Evolutionary conservation across 2,113 vertebrate species (phyloP).

Genomic region (Carollia perspicillata): DNA sequence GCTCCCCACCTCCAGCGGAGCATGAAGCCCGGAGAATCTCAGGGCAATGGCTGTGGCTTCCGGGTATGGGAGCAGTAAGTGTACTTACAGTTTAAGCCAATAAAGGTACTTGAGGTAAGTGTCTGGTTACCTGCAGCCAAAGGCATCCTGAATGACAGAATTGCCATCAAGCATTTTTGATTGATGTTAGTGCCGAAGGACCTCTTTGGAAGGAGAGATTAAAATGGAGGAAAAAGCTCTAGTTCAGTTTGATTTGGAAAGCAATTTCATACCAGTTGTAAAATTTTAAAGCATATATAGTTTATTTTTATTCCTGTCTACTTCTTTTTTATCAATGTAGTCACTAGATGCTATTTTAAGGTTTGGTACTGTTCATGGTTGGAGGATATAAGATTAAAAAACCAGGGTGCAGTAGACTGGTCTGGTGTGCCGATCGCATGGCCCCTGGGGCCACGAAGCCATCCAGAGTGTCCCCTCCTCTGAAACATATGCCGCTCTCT

Average conservation of each 20-base stretch:
- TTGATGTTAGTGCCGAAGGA: background rate
- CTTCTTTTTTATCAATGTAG: background rate
- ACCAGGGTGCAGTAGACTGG: too few species aligned
- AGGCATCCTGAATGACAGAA: background rate
- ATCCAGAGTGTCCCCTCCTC: background rate
- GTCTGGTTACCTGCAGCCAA: background rate
- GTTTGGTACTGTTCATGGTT: background rate
- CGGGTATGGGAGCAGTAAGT: background rate
- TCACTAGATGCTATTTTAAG: background rate
- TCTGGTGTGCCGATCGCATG: background rate
- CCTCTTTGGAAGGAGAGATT: background rate
- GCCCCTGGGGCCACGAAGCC: background rate
- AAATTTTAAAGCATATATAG: background rate
- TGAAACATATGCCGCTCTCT: background rate
- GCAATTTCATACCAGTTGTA: slow-evolving; percentile 12
- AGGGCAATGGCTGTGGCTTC: background rate
- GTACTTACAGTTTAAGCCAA: background rate
- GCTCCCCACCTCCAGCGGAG: too few species aligned
- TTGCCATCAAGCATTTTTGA: background rate
- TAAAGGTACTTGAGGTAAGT: background rate
- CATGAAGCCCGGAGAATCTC: background rate
- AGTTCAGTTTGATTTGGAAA: background rate
- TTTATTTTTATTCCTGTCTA: background rate
- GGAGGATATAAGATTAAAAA: background rate
- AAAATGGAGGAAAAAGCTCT: background rate